Evolutionary conservation across 2,113 vertebrate species (phyloP), one percentile per base, ranked within the genome.

Genomic region (Ellobius talpinus): DNA sequence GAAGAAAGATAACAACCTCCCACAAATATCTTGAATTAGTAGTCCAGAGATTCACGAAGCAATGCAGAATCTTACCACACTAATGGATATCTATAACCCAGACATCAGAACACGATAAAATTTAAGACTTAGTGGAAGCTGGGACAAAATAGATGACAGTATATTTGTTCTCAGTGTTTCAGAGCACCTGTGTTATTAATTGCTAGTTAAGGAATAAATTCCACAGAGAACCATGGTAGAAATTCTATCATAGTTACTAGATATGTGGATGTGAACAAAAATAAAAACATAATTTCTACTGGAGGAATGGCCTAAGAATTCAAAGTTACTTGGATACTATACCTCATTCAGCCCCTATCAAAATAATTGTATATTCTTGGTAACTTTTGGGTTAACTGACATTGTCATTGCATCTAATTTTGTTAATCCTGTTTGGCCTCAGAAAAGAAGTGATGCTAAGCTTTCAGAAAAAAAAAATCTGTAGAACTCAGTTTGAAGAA

Each of bases 321-420:
- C 77, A 81, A 9, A 70, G 21, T 21, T 84, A 42, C 2, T 29
- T 85, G 24, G 8, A 73, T 33, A 5, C 1, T 42, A 2, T 16
- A 2, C 7, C 7, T 19, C 7, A 21, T 45, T 33, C 47, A 42
- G 0, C 5, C 0, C 0, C 14, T 9, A 14, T 4, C 5, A 50
- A 36, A 87, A 31, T 52, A 82, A n/a, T 65, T 89, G 55, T 76
- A 26, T 0, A 58, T 58, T 36, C 10, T 58, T 58, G 3, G 33
- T 36, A 63, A 26, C 13, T 77, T 81, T 29, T 0, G 7, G 2
- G 0, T 23, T 73, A 47, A 26, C 11, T 63, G 36, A 73, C 52
- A 2, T 39, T 89, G 5, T 14, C 13, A 95, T 82, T 86, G 10
- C n/a, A 87, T 76, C 42, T 96, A 52, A 7, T 73, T 91, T 68